Evolutionary conservation across 2,888 invertebrate species (phyloP).

Genomic region (Halictus ligatus): DNA sequence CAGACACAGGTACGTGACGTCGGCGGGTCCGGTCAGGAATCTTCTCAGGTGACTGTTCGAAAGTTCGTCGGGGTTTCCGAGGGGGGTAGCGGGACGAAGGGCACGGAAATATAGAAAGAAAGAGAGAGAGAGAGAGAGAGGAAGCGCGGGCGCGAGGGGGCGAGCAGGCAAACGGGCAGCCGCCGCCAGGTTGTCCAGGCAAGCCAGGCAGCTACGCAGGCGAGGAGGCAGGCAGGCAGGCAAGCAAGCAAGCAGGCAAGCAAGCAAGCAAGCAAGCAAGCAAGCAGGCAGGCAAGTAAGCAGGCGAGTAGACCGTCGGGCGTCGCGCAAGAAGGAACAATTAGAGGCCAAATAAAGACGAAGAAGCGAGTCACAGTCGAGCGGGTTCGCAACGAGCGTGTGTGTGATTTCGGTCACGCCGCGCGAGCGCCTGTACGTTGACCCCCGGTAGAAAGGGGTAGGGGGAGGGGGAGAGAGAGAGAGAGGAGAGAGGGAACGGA

Average conservation of each 20-base stretch:
- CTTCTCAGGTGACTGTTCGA: conserved; percentile 51
- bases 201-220: background rate
- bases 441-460: conserved; percentile 75
- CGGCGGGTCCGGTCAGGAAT: conserved; percentile 25
- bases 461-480: conserved; percentile 63
- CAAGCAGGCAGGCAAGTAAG: conserved; percentile 1
- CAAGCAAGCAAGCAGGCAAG: background rate
- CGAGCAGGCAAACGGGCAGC: background rate
- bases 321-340: conserved; percentile 76
- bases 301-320: conserved; percentile 64
- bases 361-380: conserved; percentile 81
- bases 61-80: conserved; percentile 49
- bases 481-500: conserved; percentile 58
- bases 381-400: conserved; percentile 80
- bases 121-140: background rate
- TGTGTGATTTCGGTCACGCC: conserved; percentile 84
- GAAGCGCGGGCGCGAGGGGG: background rate
- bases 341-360: conserved; percentile 78
- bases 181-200: no score
- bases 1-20: conserved; percentile 23
- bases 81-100: background rate
- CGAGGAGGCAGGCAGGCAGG: background rate
- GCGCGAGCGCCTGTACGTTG: conserved; percentile 82
- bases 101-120: background rate
- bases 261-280: background rate